Evolutionary conservation across 2,888 invertebrate species (phyloP), one percentile per base, ranked within the genome.

Genomic region (Scaptomyza caliginosa): DNA sequence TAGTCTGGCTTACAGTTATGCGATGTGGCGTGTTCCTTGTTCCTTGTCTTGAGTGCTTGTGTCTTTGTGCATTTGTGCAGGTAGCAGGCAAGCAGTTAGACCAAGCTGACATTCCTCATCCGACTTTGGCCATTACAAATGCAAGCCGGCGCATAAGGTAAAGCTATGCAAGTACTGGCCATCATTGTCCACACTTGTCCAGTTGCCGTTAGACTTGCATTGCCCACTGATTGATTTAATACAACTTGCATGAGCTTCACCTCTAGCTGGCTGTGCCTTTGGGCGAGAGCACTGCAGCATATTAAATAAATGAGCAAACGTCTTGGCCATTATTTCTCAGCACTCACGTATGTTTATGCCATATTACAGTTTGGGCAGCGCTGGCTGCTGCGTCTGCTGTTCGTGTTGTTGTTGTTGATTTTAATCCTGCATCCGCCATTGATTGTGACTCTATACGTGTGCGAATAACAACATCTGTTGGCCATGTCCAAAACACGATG

Each of bases 191-290:
- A 38, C 46, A 32, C 30, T 52, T 30, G 42, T 45, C 13, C 48
- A 74, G 71, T 72, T 64, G 74, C 85, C 88, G 85, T 85, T 88
- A 88, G 70, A 70, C 56, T 34, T 34, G 63, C 62, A 48, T 65
- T 76, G 70, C 67, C 78, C 72, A 67, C 86, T 88, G 84, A 84
- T 88, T 88, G 88, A 84, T 84, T 87, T 85, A 77, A 84, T 82
- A 82, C 82, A 85, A 83, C 54, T 80, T 75, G 69, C 86, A 72
- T 74, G 75, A 74, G 76, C 45, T 34, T 21, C 36, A 21, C 16
- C 40, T 38, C 21, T 34, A 16, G 34, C 34, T 16, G 7, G 30
- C 8, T 34, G 39, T 34, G 68, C 66, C 77, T 66, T 54, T 65
- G 63, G 67, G 71, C 65, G 62, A 39, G 40, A 26, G 38, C 80